These are phyloP conservation scores for Drosophila phalerata DNA, from an alignment of 2,888 invertebrate species.

Conservation along the genomic window DNA sequence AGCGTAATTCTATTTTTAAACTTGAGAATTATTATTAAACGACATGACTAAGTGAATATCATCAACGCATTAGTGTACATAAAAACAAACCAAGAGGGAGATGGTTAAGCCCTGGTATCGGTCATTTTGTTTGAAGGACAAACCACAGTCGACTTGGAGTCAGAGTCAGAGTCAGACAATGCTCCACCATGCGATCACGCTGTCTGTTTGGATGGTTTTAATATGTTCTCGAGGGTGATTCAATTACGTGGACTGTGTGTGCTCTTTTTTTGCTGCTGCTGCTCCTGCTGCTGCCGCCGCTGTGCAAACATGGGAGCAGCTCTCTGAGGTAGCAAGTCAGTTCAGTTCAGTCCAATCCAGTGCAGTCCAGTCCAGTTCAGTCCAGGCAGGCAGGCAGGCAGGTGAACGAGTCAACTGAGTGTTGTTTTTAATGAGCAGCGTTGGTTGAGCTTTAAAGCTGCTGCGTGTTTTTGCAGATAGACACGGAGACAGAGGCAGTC, in stretches of 20 bases:
- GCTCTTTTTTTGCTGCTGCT: slow-evolving; percentile 39
- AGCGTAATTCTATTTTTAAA: too few relatives aligned
- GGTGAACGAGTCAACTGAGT: slow-evolving; percentile 65
- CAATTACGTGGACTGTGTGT: slow-evolving; percentile 73
- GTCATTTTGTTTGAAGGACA: slow-evolving; percentile 76
- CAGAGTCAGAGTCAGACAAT: slow-evolving; percentile 51
- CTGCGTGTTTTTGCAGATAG: slow-evolving; percentile 34
- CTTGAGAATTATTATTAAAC: neutral
- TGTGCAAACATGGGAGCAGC: slow-evolving; percentile 52
- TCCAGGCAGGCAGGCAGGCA: slow-evolving; percentile 29
- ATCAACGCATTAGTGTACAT: slow-evolving; percentile 12
- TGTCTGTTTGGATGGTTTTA: slow-evolving; percentile 68
- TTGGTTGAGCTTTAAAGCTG: slow-evolving; percentile 58
- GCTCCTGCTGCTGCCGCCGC: slow-evolving; percentile 33
- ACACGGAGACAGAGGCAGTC: slow-evolving; percentile 11
- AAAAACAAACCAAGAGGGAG: slow-evolving; percentile 32
- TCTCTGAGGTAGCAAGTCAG: slow-evolving; percentile 45
- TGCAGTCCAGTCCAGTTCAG: neutral
- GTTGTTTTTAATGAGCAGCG: slow-evolving; percentile 69
- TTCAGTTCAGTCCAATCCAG: slow-evolving; percentile 9
- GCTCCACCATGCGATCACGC: slow-evolving; percentile 30
- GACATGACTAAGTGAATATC: neutral
- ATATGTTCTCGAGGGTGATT: slow-evolving; percentile 79
- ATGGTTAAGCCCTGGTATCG: slow-evolving; percentile 63
- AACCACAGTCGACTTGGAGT: slow-evolving; percentile 58